A percentile compares a stretch with the other conserved stretches of the same genome.
Conservation (phyloP, 2,113 vertebrate genomes). For the Mirza zaza region DNA sequence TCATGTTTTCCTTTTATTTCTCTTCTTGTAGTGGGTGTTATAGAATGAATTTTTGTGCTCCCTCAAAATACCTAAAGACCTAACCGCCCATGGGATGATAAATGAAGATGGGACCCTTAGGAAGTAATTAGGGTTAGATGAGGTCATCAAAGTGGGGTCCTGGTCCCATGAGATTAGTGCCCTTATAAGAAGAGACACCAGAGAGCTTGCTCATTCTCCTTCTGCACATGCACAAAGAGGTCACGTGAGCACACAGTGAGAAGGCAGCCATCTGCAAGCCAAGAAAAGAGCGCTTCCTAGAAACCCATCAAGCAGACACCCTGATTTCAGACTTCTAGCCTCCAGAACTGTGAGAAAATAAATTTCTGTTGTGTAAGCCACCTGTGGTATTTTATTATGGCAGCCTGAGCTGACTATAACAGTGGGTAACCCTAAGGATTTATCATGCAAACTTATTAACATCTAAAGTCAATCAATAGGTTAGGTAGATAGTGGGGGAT, state of each 20-base stretch:
- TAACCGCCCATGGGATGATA: background rate
- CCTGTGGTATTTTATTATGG: background rate
- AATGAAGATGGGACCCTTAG: background rate
- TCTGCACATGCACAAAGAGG: background rate
- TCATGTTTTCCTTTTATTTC: background rate
- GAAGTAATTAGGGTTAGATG: background rate
- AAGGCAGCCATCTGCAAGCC: background rate
- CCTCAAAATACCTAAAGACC: background rate
- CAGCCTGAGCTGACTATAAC: background rate
- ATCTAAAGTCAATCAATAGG: background rate
- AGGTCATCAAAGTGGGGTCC: background rate
- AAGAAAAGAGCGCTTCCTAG: background rate
- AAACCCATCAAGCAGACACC: background rate
- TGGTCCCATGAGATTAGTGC: background rate
- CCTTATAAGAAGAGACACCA: background rate
- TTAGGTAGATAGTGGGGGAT: too few relatives aligned
- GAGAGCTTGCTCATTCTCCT: background rate
- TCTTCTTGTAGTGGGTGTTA: background rate
- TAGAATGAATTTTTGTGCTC: background rate
- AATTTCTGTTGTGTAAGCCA: background rate
- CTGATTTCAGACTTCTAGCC: background rate
- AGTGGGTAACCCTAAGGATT: background rate
- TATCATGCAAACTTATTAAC: background rate
- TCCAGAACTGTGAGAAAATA: background rate
- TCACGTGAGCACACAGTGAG: background rate